Base-by-base conservation (phyloP, 2,888 invertebrate species). In the Lasioglossum lativentre region DNA sequence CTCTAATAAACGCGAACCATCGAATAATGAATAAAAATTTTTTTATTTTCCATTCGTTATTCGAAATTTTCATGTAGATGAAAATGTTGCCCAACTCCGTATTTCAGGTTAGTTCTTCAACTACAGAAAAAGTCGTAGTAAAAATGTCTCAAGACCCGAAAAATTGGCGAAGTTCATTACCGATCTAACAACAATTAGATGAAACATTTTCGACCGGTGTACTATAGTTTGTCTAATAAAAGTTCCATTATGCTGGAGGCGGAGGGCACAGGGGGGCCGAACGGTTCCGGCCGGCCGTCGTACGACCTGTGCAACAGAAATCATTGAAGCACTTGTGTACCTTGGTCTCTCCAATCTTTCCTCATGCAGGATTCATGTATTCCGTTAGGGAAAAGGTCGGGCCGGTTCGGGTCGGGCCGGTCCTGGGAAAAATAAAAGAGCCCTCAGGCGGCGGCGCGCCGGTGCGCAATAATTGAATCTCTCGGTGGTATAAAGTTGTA, bases 401-500 rank as follows among this genome's bases (percentile, higher is more conserved):
- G 10, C n/a, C n/a, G n/a, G n/a, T n/a, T 34, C 34, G 34, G 34
- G 34, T 16, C 8, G 74, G 16, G 16, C 30, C 6, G n/a, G 23
- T 3, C 52, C 10, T 52, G 30, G 56, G 19, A 68, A 73, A 66
- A 73, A 66, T 56, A 27, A 70, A 47, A 73, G 42, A n/a, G 27
- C 42, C 52, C 34, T 30, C n/a, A 38, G 52, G 45, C 56, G 72
- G 8, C 42, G 78, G 45, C n/a, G n/a, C n/a, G n/a, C n/a, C n/a
- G n/a, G n/a, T 30, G 56, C 40, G 63, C 75, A 45, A 75, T 86
- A 86, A 84, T 86, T 75, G 85, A 84, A 86, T 80, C 84, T 74
- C 30, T 42, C 74, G 84, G 75, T 77, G 84, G 70, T n/a, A n/a
- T n/a, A 75, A 84, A 66, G 80, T 75, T 63, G 38, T 75, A 80